Evolutionary conservation across 2,113 vertebrate species (phyloP).

Genomic region (Gasterosteus aculeatus): DNA sequence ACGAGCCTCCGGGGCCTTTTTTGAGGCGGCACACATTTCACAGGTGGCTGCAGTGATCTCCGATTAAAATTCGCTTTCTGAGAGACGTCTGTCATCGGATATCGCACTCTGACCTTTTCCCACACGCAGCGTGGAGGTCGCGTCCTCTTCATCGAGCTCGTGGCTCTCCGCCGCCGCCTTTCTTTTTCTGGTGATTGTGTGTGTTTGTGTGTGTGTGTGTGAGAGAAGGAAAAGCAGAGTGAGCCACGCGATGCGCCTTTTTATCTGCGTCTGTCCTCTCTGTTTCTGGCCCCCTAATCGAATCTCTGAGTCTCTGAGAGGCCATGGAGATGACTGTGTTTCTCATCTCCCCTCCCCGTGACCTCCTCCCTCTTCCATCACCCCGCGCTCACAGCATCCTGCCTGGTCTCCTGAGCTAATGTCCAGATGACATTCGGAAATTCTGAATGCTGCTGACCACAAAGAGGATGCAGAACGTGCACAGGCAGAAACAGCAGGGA

Average conservation of each 20-base stretch:
- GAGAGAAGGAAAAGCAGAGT: constrained; percentile 1
- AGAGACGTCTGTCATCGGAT: constrained; percentile 43
- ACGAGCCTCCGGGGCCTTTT: neutral
- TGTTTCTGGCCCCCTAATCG: constrained; percentile 65
- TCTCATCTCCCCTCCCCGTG: constrained; percentile 19
- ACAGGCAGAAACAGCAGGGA: constrained; percentile 18
- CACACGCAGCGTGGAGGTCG: constrained; percentile 1
- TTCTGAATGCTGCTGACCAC: constrained; percentile 44
- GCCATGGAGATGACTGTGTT: constrained; percentile 35
- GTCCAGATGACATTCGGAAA: constrained; percentile 69
- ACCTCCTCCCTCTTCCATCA: constrained; percentile 47
- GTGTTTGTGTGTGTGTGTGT: neutral
- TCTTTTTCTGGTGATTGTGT: constrained; percentile 5
- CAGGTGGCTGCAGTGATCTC: constrained; percentile 16
- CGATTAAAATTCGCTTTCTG: constrained; percentile 39
- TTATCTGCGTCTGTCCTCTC: constrained; percentile 43
- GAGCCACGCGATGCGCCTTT: neutral
- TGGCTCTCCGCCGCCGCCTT: constrained; percentile 12
- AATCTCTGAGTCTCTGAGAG: constrained; percentile 53
- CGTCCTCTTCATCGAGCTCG: constrained; percentile 14
- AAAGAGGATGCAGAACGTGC: constrained; percentile 19
- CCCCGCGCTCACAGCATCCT: constrained; percentile 34
- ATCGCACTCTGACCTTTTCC: constrained; percentile 45
- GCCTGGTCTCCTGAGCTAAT: constrained; percentile 49
- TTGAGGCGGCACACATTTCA: constrained; percentile 4